phyloP scores from a whole-genome alignment of 2,888 invertebrate species.

The Nomada flava region DNA sequence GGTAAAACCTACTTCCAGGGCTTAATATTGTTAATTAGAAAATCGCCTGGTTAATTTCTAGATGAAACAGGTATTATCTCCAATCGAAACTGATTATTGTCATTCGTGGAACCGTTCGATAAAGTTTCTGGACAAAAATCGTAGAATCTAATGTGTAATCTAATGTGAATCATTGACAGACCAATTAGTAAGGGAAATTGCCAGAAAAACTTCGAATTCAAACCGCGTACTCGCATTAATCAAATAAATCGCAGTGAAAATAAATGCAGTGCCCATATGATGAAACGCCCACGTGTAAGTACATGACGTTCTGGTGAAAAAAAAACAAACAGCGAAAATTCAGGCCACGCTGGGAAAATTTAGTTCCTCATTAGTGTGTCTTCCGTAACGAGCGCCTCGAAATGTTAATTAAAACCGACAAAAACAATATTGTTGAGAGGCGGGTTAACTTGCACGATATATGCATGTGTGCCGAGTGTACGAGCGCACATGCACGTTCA shows the following conservation, averaged over 20 bases:
- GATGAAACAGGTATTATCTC: not conserved
- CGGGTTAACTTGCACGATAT: slow-evolving; percentile 24
- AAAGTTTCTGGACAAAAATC: not conserved
- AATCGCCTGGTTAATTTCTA: no score
- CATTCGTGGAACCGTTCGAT: not conserved
- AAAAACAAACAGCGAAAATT: not conserved
- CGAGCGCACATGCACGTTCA: not conserved
- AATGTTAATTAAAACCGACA: slow-evolving; percentile 44
- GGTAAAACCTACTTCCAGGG: no score
- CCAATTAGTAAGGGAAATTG: not conserved
- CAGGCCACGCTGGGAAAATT: slow-evolving; percentile 4
- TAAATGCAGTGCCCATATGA: not conserved
- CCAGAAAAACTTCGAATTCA: not conserved
- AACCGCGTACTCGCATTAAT: not conserved
- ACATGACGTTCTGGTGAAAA: not conserved
- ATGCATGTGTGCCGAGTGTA: not conserved
- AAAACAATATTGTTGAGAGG: slow-evolving; percentile 29
- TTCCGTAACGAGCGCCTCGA: slow-evolving; percentile 19
- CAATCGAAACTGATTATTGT: not conserved
- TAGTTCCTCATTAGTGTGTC: slow-evolving; percentile 16
- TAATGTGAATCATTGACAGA: no score
- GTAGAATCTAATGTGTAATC: not conserved
- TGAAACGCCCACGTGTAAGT: not conserved
- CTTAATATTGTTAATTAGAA: no score
- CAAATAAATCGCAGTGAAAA: not conserved